Evolutionary conservation across 2,888 invertebrate species (phyloP), one percentile per base, ranked within the genome.

Genomic region (Andrena hattorfiana): DNA sequence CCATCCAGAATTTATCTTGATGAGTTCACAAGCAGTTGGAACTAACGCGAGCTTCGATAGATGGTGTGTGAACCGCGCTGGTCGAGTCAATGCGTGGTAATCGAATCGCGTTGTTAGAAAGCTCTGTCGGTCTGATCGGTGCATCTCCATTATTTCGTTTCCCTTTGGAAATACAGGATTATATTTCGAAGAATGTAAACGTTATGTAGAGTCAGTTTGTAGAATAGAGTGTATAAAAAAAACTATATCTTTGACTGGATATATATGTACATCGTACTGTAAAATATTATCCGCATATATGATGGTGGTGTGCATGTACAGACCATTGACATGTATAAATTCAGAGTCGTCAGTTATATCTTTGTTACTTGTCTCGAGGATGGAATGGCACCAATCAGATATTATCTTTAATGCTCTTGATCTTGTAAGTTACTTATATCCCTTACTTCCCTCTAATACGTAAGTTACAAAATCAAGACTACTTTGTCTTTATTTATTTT

Each of bases 1-100:
- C 92, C 92, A 92, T 92, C 92, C 91, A 91, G 80, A 84, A 87
- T 86, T 82, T 66, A 81, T 77, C 81, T 56, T 83, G 76, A 54
- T 72, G 62, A 77, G 51, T 71, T 69, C 73, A 35, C 59, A 83
- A 79, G 66, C 56, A 30, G 16, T 20, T 73, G 70, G 32, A 48
- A 51, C 20, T 62, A 80, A 82, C 56, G 67, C 59, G 81, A 76
- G 73, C 69, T 77, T 77, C 64, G 42, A 42, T 10, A 77, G 56
- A 63, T 42, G 20, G 60, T 63, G 74, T 67, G 59, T 54, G 51
- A 20, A 59, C 70, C 20, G 56, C 60, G 20, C 49, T 56, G 60
- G 32, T 30, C 20, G 66, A 42, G n/a, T 68, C 32, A 42, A 71
- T 23, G 28, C 20, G 20, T 1, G 20, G 20, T 42, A 32, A 67